Conservation (phyloP, 2,797 vertebrate species). For the Sphenopsis melanotis region DNA sequence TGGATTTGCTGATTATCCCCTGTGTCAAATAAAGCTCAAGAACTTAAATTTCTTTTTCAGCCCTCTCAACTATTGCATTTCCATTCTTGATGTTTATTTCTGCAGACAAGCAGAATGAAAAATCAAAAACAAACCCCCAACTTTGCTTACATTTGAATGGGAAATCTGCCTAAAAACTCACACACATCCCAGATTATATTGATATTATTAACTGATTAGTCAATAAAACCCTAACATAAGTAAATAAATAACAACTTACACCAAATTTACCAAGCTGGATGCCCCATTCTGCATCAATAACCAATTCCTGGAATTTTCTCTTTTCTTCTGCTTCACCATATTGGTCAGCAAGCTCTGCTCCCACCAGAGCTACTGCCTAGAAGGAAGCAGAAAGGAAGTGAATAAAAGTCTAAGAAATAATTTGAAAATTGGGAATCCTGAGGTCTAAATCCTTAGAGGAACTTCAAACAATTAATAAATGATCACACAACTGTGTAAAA, state of each 20-base stretch:
- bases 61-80: background rate
- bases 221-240: background rate
- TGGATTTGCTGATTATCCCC: background rate
- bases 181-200: background rate
- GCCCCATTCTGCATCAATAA: slow-evolving; percentile 91
- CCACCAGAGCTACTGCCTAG: slow-evolving; percentile 88
- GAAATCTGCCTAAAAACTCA: background rate
- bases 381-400: background rate
- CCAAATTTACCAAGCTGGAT: slow-evolving; percentile 85
- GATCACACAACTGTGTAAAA: background rate
- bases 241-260: slow-evolving; percentile 70
- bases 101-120: background rate
- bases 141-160: background rate
- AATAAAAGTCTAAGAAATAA: background rate
- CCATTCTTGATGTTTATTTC: background rate
- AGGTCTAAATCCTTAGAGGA: background rate
- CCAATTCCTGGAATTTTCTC: slow-evolving; percentile 83
- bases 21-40: background rate
- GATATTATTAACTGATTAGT: background rate
- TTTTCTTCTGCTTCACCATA: slow-evolving; percentile 77
- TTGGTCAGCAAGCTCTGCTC: slow-evolving; percentile 82
- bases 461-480: background rate
- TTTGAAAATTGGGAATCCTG: background rate
- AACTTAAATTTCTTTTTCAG: background rate
- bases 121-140: background rate